These are phyloP conservation scores for Cabera pusaria DNA, from an alignment of 2,888 invertebrate species.

Conservation along the genomic window DNA sequence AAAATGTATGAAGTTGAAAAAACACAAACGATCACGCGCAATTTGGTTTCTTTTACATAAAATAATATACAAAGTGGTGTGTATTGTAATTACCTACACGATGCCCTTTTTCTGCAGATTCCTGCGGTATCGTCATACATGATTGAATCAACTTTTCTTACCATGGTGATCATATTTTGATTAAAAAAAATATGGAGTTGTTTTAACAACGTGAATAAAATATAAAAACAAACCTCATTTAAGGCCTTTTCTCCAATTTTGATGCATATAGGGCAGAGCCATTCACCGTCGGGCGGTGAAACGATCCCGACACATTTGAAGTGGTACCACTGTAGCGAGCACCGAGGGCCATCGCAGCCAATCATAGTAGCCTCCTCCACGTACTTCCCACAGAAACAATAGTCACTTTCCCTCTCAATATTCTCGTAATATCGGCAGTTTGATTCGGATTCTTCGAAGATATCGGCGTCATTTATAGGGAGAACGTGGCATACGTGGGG, in stretches of 20 bases:
- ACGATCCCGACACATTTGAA: slow-evolving; percentile 58
- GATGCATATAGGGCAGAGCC: slow-evolving; percentile 57
- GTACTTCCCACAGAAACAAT: slow-evolving; percentile 56
- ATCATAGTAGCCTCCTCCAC: slow-evolving; percentile 54
- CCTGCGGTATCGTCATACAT: no score
- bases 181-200: no score
- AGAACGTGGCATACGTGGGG: slow-evolving; percentile 57
- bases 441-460: slow-evolving; percentile 29
- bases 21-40: no score
- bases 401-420: slow-evolving; percentile 41
- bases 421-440: slow-evolving; percentile 25
- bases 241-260: slow-evolving; percentile 18
- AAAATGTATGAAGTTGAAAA: no score
- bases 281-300: slow-evolving; percentile 54
- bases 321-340: slow-evolving; percentile 60
- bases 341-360: slow-evolving; percentile 57
- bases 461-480: slow-evolving; percentile 44
- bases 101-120: no score
- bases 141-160: no score
- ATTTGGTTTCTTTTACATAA: no score
- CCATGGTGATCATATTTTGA: no score
- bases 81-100: no score
- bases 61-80: no score
- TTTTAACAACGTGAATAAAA: no score
- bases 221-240: no score